Conservation (phyloP, 2,888 invertebrate species). For the Eugnorisma glareosa region DNA sequence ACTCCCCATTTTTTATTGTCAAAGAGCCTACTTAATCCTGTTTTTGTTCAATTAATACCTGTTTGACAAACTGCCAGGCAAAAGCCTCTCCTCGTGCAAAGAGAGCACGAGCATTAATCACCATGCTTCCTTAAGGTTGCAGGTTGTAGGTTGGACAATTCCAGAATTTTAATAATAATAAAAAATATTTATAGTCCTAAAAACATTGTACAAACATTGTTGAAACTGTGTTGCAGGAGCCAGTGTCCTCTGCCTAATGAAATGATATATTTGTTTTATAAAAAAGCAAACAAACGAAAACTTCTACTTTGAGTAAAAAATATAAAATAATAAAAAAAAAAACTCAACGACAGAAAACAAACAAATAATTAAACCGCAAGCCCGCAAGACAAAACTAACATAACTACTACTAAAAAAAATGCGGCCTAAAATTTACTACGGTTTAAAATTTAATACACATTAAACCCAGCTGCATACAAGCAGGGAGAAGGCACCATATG, state of each 20-base stretch:
- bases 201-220: not conserved
- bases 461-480: conserved; percentile 75
- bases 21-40: not conserved
- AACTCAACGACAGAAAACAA: too few relatives aligned
- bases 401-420: not conserved
- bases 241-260: too few relatives aligned
- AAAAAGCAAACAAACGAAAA: too few relatives aligned
- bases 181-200: not conserved
- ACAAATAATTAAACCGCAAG: too few relatives aligned
- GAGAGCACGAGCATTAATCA: not conserved
- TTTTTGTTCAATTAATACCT: not conserved
- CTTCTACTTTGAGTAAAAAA: too few relatives aligned
- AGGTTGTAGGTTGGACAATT: not conserved
- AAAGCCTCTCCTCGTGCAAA: not conserved
- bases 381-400: not conserved
- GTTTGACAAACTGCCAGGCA: not conserved
- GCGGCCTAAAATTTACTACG: not conserved
- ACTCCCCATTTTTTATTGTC: not conserved
- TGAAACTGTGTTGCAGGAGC: too few relatives aligned
- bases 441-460: conserved; percentile 28
- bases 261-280: too few relatives aligned
- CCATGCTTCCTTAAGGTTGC: not conserved
- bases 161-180: not conserved
- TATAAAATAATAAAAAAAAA: too few relatives aligned
- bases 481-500: conserved; percentile 76